Conservation (phyloP, 2,888 invertebrate genomes). For the Tiliacea citrago region DNA sequence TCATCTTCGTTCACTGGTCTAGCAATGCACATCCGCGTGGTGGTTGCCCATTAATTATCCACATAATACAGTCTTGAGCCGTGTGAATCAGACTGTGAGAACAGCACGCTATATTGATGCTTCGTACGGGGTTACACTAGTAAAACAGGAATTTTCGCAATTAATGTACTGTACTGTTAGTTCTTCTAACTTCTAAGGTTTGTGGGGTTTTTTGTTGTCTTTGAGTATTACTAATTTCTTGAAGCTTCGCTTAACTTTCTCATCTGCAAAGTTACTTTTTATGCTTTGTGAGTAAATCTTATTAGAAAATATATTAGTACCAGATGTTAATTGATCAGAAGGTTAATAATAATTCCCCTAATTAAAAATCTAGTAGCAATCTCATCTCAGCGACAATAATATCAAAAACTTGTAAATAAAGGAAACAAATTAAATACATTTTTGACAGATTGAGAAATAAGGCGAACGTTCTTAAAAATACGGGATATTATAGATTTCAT, state of each 20-base stretch:
- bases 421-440: neutral
- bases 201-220: constrained; percentile 10
- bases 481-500: neutral
- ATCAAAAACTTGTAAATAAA: neutral
- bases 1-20: constrained; percentile 68
- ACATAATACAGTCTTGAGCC: constrained; percentile 69
- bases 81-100: constrained; percentile 88
- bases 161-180: constrained; percentile 38
- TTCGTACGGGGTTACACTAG: constrained; percentile 50
- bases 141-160: constrained; percentile 51
- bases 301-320: neutral
- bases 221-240: neutral
- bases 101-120: constrained; percentile 74
- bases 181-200: constrained; percentile 37
- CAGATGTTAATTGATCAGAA: neutral
- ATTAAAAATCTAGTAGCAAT: neutral
- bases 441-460: no score
- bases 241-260: neutral
- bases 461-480: neutral
- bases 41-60: constrained; percentile 70
- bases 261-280: neutral
- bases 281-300: neutral
- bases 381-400: neutral
- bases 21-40: constrained; percentile 78
- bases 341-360: neutral